Conservation (phyloP, 2,888 invertebrate genomes). For the Pilophorus perplexus region DNA sequence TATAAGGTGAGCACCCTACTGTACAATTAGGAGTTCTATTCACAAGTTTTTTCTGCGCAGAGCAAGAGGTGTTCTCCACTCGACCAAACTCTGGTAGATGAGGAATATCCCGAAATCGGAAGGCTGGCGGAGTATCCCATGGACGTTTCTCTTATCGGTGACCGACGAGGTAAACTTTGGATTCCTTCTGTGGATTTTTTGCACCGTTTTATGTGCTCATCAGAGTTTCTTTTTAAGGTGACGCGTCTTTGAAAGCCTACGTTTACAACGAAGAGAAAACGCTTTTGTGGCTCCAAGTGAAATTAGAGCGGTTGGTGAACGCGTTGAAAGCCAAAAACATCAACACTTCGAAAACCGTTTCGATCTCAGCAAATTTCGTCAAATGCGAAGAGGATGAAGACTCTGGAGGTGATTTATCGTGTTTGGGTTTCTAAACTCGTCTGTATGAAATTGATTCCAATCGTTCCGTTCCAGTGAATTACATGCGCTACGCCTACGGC, state of each 20-base stretch:
- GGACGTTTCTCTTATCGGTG: constrained; percentile 63
- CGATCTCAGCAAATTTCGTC: constrained; percentile 73
- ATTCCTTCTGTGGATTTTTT: not conserved
- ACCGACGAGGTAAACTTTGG: constrained; percentile 69
- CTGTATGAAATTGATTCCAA: too few relatives aligned
- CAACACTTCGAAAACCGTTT: constrained; percentile 67
- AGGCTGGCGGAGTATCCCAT: constrained; percentile 58
- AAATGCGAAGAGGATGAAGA: constrained; percentile 61
- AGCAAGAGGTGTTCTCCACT: constrained; percentile 65
- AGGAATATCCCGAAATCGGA: constrained; percentile 63
- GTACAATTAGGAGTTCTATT: not conserved
- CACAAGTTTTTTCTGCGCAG: constrained; percentile 49
- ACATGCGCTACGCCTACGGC: constrained; percentile 71
- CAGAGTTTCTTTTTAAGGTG: constrained; percentile 56
- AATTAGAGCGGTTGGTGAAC: constrained; percentile 64
- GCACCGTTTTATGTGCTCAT: constrained; percentile 1
- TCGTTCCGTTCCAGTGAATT: constrained; percentile 59
- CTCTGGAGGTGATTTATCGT: constrained; percentile 54
- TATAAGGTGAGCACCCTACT: not conserved
- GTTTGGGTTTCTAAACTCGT: not conserved
- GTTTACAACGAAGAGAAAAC: constrained; percentile 78
- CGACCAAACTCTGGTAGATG: constrained; percentile 68
- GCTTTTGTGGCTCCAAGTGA: constrained; percentile 70
- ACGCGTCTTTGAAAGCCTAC: constrained; percentile 71
- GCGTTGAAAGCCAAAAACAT: constrained; percentile 66